Conservation (phyloP, 2,888 invertebrate species). For the Acronicta psi region DNA sequence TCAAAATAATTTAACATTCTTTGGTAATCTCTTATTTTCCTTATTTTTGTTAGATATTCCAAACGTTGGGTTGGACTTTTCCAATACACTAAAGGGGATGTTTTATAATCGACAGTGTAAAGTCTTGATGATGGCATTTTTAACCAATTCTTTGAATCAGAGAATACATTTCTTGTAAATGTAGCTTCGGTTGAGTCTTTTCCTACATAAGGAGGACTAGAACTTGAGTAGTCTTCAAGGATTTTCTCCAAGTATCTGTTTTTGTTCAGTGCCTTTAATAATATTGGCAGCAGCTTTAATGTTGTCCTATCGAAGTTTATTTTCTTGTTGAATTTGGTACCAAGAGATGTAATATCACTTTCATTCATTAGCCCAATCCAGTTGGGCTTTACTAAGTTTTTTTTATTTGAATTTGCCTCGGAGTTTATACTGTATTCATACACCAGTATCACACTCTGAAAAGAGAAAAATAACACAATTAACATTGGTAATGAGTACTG, state of each 20-base stretch:
- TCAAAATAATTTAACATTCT: slow-evolving; percentile 77
- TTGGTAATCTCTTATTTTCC: slow-evolving; percentile 77
- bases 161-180: slow-evolving; percentile 66
- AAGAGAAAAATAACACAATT: slow-evolving; percentile 48
- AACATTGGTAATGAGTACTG: not conserved
- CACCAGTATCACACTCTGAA: slow-evolving; percentile 78
- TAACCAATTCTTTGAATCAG: slow-evolving; percentile 66
- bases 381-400: slow-evolving; percentile 54
- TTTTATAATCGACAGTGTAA: slow-evolving; percentile 72
- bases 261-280: slow-evolving; percentile 75
- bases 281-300: slow-evolving; percentile 72
- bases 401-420: slow-evolving; percentile 53
- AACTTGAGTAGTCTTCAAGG: slow-evolving; percentile 66
- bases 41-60: slow-evolving; percentile 77
- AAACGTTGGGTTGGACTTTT: slow-evolving; percentile 71
- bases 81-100: slow-evolving; percentile 67
- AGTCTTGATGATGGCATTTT: slow-evolving; percentile 66
- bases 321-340: slow-evolving; percentile 65
- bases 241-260: slow-evolving; percentile 70
- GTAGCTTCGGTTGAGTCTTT: slow-evolving; percentile 62
- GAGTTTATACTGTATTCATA: slow-evolving; percentile 74
- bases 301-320: slow-evolving; percentile 66
- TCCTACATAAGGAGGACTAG: slow-evolving; percentile 57
- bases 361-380: slow-evolving; percentile 74
- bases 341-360: slow-evolving; percentile 62